Evolutionary conservation across 2,113 vertebrate species (phyloP).

Genomic region (Perccottus glenii): DNA sequence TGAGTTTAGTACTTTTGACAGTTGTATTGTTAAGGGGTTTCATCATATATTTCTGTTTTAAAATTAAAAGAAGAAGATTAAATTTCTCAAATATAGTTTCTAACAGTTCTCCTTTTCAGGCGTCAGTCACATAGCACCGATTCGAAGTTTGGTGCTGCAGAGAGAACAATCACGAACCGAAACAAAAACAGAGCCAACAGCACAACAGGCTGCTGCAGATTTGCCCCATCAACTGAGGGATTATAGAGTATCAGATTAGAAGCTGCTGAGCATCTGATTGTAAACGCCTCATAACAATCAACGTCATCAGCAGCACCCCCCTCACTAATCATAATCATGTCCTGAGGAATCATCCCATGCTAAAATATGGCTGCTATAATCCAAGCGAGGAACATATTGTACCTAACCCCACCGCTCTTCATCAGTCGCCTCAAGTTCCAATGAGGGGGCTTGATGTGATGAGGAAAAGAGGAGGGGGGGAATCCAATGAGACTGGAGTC

Average conservation of each 20-base stretch:
- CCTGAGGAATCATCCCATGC: slow-evolving; percentile 10
- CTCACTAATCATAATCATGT: slow-evolving; percentile 19
- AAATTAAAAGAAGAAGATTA: too few relatives aligned
- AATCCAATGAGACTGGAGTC: slow-evolving; percentile 45
- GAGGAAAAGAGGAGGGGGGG: slow-evolving; percentile 13
- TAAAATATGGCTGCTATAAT: slow-evolving; percentile 28
- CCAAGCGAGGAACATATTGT: slow-evolving; percentile 38
- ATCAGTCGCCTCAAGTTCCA: slow-evolving; percentile 46
- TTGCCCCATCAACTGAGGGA: slow-evolving; percentile 19
- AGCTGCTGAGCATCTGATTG: slow-evolving; percentile 20
- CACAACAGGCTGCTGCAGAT: slow-evolving; percentile 1
- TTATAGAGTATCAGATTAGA: slow-evolving; percentile 25
- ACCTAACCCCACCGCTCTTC: slow-evolving; percentile 33
- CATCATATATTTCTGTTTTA: too few relatives aligned
- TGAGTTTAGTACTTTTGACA: too few relatives aligned
- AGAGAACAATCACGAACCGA: background rate
- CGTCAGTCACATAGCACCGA: background rate
- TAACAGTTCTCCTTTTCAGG: background rate
- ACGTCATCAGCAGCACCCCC: slow-evolving; percentile 8
- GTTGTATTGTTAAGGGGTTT: too few relatives aligned
- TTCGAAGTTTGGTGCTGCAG: background rate
- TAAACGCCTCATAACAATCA: slow-evolving; percentile 40
- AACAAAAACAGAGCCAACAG: background rate
- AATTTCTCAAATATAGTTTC: too few relatives aligned
- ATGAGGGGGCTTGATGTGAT: slow-evolving; percentile 28